phyloP scores from a whole-genome alignment of 2,797 vertebrate genomes.

The Rhinophrynus dorsalis region DNA sequence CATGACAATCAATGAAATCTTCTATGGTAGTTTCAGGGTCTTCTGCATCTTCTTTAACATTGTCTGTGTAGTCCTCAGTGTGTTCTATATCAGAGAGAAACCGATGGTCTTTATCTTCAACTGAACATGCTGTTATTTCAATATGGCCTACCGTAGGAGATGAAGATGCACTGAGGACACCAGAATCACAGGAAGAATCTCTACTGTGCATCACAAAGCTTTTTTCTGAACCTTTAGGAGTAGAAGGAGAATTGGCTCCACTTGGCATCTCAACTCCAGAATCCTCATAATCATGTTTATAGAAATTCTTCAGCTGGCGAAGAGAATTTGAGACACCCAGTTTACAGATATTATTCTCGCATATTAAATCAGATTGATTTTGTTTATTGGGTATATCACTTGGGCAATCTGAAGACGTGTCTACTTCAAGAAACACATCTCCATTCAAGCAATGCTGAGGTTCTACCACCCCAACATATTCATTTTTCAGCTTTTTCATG shows the following conservation, averaged over 20 bases:
- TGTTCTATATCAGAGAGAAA: constrained; percentile 42
- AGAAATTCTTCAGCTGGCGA: constrained; percentile 64
- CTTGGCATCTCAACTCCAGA: constrained; percentile 83
- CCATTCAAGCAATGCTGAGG: constrained; percentile 49
- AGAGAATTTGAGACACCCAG: constrained; percentile 56
- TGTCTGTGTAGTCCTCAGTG: constrained; percentile 38
- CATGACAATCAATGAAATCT: constrained; percentile 48
- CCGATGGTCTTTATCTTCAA: constrained; percentile 47
- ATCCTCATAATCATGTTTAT: constrained; percentile 86
- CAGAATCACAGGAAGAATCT: constrained; percentile 80
- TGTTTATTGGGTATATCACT: constrained; percentile 1
- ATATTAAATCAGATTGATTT: constrained; percentile 50
- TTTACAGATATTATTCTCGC: constrained; percentile 64
- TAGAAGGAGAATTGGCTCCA: constrained; percentile 81
- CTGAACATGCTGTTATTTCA: constrained; percentile 56
- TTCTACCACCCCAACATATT: constrained; percentile 64
- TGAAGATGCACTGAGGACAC: constrained; percentile 67
- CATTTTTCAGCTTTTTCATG: constrained; percentile 75
- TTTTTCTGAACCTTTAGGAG: constrained; percentile 77
- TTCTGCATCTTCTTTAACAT: constrained; percentile 30
- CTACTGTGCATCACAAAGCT: constrained; percentile 84
- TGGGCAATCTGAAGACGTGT: constrained; percentile 48
- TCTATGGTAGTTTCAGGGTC: constrained; percentile 48
- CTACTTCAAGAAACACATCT: constrained; percentile 47
- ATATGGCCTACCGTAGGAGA: constrained; percentile 62